Percentiles rank a stretch among this genome's conserved stretches.
phyloP scores from a whole-genome alignment of 2,888 invertebrate genomes.

The Endomychus coccineus region DNA sequence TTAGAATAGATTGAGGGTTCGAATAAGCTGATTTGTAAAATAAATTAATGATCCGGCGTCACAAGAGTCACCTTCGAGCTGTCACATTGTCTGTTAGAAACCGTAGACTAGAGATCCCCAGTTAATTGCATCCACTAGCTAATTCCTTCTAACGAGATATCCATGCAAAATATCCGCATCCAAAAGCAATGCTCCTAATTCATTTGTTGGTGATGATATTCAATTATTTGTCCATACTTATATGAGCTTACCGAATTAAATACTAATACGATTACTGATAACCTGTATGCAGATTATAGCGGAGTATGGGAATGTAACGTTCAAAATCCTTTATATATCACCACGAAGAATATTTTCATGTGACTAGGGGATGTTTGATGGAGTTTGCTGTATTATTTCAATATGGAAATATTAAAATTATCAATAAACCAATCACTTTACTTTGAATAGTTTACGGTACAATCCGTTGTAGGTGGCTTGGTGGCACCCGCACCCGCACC shows the following conservation, averaged over 20 bases:
- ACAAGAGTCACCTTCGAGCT: conserved; percentile 43
- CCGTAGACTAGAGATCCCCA: conserved; percentile 36
- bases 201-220: conserved; percentile 13
- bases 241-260: conserved; percentile 14
- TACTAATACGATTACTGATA: conserved; percentile 15
- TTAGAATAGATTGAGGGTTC: conserved; percentile 38
- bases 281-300: conserved; percentile 14
- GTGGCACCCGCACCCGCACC: no score
- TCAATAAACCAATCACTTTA: no score
- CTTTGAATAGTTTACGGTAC: no score
- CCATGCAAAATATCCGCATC: conserved; percentile 37
- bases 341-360: no score
- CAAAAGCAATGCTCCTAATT: conserved; percentile 13
- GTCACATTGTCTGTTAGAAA: conserved; percentile 43
- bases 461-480: no score
- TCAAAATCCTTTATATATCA: no score
- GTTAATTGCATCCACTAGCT: conserved; percentile 42
- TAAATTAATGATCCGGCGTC: conserved; percentile 45
- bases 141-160: conserved; percentile 43
- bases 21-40: conserved; percentile 46
- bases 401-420: no score
- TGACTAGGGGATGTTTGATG: no score
- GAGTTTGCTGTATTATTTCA: no score
- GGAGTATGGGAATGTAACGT: no score
- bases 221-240: conserved; percentile 12